These are phyloP conservation scores for Gymnoscopelus braueri DNA, from an alignment of 2,797 vertebrate species.

Conservation along the genomic window DNA sequence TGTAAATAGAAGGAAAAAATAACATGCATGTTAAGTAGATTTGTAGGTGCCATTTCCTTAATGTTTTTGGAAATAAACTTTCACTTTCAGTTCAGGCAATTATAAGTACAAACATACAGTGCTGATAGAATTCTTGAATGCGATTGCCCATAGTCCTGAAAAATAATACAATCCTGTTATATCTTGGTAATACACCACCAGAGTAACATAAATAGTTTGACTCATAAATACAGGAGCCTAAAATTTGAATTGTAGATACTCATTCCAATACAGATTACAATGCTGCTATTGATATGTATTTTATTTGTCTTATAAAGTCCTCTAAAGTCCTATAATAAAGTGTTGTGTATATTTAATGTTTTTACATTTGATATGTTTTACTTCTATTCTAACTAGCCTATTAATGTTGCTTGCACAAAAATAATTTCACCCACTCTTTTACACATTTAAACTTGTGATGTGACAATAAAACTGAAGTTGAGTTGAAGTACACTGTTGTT, in stretches of 20 bases:
- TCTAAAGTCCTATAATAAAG: no score
- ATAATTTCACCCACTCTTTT: no score
- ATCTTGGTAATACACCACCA: background rate
- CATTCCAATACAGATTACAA: no score
- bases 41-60: background rate
- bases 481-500: no score
- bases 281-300: no score
- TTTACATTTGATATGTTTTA: no score
- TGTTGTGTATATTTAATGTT: no score
- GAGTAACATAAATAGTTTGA: background rate
- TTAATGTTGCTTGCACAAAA: no score
- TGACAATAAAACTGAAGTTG: no score
- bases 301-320: no score
- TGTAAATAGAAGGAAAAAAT: conserved; percentile 42
- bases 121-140: conserved; percentile 42
- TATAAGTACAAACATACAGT: conserved; percentile 61
- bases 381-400: no score
- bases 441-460: no score
- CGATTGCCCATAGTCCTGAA: conserved; percentile 45
- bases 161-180: conserved; percentile 19
- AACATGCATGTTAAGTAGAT: background rate
- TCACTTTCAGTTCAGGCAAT: background rate
- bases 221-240: background rate
- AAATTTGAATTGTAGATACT: background rate
- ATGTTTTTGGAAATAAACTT: conserved; percentile 8